Percentiles rank a stretch among this genome's conserved stretches.
These are phyloP conservation scores for Iguana delicatissima DNA, from an alignment of 2,797 vertebrate species.

Conservation along the genomic window DNA sequence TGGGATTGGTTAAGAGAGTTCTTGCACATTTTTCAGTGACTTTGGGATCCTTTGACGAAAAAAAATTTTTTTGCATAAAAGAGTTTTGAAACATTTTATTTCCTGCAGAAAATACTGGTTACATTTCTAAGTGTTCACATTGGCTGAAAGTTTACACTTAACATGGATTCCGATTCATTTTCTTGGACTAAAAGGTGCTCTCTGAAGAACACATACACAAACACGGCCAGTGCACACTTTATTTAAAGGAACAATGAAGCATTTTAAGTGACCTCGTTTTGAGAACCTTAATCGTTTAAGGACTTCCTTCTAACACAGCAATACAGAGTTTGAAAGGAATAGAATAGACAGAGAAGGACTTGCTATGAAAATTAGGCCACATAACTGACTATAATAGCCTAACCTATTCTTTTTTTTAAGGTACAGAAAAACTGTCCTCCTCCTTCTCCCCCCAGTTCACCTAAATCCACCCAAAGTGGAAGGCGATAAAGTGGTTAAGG, in stretches of 20 bases:
- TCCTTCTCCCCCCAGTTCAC: too few relatives aligned
- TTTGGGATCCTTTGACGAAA: too few relatives aligned
- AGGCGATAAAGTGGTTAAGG: neutral
- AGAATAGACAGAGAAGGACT: neutral
- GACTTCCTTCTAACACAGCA: neutral
- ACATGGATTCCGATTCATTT: neutral
- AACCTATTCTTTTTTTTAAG: neutral
- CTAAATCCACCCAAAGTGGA: rapidly evolving
- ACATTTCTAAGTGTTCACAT: too few relatives aligned
- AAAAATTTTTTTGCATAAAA: too few relatives aligned
- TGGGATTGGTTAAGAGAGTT: too few relatives aligned
- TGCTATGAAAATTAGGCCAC: neutral
- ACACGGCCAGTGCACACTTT: neutral
- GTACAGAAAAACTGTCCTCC: neutral
- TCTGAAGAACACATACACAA: neutral
- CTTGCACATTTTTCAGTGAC: too few relatives aligned
- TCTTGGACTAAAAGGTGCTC: neutral
- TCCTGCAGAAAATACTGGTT: too few relatives aligned
- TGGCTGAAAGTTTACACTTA: neutral
- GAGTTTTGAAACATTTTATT: too few relatives aligned
- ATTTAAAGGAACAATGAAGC: neutral
- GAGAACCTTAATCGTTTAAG: neutral
- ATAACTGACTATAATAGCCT: neutral
- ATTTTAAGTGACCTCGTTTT: neutral
- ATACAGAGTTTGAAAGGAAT: neutral